A percentile compares a stretch with the other conserved stretches of the same genome.
These are phyloP conservation scores for Andrena hattorfiana DNA, from an alignment of 2,888 invertebrate species.

Conservation along the genomic window DNA sequence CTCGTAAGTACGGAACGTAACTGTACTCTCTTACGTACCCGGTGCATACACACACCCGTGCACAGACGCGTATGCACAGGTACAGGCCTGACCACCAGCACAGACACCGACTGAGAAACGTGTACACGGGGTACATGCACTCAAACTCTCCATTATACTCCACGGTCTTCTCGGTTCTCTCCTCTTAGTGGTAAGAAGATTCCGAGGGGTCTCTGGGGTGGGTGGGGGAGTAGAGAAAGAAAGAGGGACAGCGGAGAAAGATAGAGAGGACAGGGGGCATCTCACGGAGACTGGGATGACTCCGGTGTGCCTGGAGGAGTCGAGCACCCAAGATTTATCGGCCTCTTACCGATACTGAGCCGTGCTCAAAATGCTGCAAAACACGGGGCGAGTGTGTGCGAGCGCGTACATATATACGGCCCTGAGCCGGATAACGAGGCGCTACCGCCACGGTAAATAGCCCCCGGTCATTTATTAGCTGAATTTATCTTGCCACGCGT, in stretches of 20 bases:
- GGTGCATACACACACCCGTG: not conserved
- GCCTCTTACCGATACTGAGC: slow-evolving; percentile 81
- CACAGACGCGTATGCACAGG: not conserved
- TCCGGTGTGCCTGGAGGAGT: slow-evolving; percentile 61
- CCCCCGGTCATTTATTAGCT: slow-evolving; percentile 81
- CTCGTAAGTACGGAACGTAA: slow-evolving; percentile 72
- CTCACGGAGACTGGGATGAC: slow-evolving; percentile 66
- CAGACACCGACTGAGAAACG: not conserved
- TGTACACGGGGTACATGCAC: slow-evolving; percentile 26
- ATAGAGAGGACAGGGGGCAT: slow-evolving; percentile 48
- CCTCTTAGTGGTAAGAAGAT: slow-evolving; percentile 38
- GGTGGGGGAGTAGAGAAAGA: slow-evolving; percentile 8
- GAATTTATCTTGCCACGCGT: slow-evolving; percentile 81
- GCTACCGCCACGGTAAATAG: slow-evolving; percentile 83
- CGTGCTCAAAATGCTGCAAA: slow-evolving; percentile 84
- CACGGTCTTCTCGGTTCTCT: slow-evolving; percentile 38
- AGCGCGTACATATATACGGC: slow-evolving; percentile 56
- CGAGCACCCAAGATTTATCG: slow-evolving; percentile 81
- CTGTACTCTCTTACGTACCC: slow-evolving; percentile 69
- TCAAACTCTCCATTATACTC: slow-evolving; percentile 59
- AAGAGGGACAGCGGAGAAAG: slow-evolving; percentile 42
- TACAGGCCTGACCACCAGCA: not conserved
- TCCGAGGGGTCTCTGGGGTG: slow-evolving; percentile 7
- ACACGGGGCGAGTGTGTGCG: slow-evolving; percentile 77
- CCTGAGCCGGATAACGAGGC: slow-evolving; percentile 82